Conservation (phyloP, 2,888 invertebrate species). For the Rhingia rostrata region DNA sequence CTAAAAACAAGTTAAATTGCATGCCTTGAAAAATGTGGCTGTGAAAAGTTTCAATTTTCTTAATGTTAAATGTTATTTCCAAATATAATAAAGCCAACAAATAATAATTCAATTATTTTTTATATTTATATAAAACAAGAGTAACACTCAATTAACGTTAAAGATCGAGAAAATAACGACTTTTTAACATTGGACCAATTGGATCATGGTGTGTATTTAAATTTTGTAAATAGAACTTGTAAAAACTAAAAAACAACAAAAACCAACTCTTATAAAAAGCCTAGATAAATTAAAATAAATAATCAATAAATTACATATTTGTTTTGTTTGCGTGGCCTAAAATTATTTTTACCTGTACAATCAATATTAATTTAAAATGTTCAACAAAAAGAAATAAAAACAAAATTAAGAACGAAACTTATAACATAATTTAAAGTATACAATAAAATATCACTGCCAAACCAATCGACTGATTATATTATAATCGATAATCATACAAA, state of each 20-base stretch:
- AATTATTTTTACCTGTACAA: slow-evolving; percentile 55
- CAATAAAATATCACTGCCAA: slow-evolving; percentile 71
- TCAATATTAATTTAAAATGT: slow-evolving; percentile 34
- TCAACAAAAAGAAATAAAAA: slow-evolving; percentile 24
- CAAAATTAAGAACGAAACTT: slow-evolving; percentile 1
- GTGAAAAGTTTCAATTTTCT: slow-evolving; percentile 70
- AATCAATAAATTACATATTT: slow-evolving; percentile 1
- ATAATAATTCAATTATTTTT: slow-evolving; percentile 58
- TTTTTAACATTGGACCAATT: slow-evolving; percentile 65
- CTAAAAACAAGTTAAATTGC: slow-evolving; percentile 54
- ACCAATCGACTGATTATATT: slow-evolving; percentile 68
- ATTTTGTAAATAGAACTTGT: slow-evolving; percentile 51
- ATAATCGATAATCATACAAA: slow-evolving; percentile 54
- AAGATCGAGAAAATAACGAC: slow-evolving; percentile 41
- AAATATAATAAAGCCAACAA: slow-evolving; percentile 46
- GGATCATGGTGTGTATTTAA: slow-evolving; percentile 65
- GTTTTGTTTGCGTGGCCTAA: slow-evolving; percentile 26
- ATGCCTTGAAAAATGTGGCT: slow-evolving; percentile 72
- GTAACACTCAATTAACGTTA: slow-evolving; percentile 30
- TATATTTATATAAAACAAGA: slow-evolving; percentile 39
- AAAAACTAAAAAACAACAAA: slow-evolving; percentile 6
- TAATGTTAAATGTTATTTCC: slow-evolving; percentile 52
- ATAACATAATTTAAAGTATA: slow-evolving; percentile 18
- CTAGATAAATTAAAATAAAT: slow-evolving; percentile 1
- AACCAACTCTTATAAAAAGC: neutral